phyloP scores from a whole-genome alignment of 2,113 vertebrate species.

The Sander vitreus region DNA sequence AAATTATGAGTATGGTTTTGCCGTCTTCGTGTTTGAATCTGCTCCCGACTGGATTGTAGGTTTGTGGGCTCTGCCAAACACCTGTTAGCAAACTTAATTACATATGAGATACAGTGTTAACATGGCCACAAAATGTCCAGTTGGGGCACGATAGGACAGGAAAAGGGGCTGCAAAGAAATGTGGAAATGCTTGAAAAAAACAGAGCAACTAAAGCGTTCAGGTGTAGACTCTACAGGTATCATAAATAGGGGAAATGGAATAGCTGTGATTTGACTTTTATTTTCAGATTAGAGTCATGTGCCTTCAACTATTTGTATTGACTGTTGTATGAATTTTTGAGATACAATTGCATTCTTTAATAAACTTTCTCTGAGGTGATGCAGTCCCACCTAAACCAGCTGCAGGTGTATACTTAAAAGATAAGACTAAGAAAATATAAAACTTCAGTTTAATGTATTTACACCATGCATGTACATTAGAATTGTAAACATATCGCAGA shows the following conservation, averaged over 20 bases:
- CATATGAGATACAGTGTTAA: slow-evolving; percentile 70
- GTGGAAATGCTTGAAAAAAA: slow-evolving; percentile 29
- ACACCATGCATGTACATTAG: not conserved
- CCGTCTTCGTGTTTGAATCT: slow-evolving; percentile 77
- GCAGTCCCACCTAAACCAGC: not conserved
- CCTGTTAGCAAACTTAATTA: slow-evolving; percentile 85
- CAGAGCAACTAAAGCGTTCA: not conserved
- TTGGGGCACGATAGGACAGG: slow-evolving; percentile 49
- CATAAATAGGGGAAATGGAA: not conserved
- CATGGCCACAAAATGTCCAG: slow-evolving; percentile 56
- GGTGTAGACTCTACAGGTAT: not conserved
- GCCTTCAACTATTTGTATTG: no score
- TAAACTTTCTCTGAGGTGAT: not conserved
- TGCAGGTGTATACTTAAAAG: not conserved
- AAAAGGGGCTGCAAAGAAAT: slow-evolving; percentile 37
- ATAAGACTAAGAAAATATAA: not conserved
- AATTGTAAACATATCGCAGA: not conserved
- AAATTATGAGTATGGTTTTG: slow-evolving; percentile 81
- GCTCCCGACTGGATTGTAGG: slow-evolving; percentile 80
- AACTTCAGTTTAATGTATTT: not conserved
- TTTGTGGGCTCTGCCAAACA: slow-evolving; percentile 76
- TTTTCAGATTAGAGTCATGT: not conserved
- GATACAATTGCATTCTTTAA: not conserved
- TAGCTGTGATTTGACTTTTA: not conserved
- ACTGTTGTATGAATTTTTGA: not conserved